Conservation (phyloP, 1,140 invertebrate species). For the Zaprionus tsacasi region DNA sequence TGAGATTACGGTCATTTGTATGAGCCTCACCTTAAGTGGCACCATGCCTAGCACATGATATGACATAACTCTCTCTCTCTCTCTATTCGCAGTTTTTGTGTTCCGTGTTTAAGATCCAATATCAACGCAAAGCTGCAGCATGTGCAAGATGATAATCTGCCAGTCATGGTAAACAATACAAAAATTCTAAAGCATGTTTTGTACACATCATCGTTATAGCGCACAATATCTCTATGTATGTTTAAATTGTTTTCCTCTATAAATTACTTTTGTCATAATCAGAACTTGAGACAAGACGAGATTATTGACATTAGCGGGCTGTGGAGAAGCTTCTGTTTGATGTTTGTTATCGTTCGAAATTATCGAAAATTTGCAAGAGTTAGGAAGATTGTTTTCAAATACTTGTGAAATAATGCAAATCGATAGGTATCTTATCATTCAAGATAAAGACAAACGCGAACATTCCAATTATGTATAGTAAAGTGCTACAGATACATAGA, state of each 20-base stretch:
- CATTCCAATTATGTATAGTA: neutral
- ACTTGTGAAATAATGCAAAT: neutral
- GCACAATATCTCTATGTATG: neutral
- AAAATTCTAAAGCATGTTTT: neutral
- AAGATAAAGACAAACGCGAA: neutral
- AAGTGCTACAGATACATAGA: too few relatives aligned
- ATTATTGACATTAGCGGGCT: neutral
- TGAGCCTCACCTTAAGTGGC: neutral
- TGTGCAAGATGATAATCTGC: neutral
- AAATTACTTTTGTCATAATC: neutral
- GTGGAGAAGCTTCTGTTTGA: neutral
- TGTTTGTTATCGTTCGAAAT: neutral
- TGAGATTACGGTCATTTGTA: conserved; percentile 39
- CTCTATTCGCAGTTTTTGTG: neutral
- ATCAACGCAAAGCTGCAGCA: neutral
- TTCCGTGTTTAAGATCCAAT: neutral
- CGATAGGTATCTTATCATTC: neutral
- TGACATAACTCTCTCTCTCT: neutral
- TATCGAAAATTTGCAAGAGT: too few relatives aligned
- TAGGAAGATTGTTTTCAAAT: neutral
- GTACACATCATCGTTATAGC: neutral
- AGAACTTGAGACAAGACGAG: neutral
- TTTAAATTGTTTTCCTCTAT: neutral
- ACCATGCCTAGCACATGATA: neutral
- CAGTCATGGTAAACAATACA: conserved; percentile 18